Percentiles rank a stretch among this genome's conserved stretches.
These are phyloP conservation scores for Porites rus DNA, from an alignment of 92 coral and sea anemone species.

Conservation along the genomic window DNA sequence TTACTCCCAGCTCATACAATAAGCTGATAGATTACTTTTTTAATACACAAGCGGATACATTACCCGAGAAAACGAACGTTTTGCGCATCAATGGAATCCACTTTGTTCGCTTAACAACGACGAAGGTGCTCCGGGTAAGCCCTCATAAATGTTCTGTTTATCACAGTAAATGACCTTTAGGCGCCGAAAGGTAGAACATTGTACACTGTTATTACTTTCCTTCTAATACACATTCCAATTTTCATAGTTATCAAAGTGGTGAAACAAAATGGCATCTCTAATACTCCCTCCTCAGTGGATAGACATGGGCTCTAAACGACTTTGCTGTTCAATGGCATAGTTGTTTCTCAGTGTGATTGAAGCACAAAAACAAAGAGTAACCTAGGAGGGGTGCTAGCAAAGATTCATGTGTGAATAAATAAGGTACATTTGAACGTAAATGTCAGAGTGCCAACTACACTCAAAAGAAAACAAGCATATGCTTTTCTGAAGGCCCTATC, in stretches of 20 bases:
- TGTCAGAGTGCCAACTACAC: too few relatives aligned
- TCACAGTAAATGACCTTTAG: background rate
- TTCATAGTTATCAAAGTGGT: background rate
- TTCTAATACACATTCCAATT: too few relatives aligned
- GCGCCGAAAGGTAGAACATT: too few relatives aligned
- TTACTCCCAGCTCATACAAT: slow-evolving; percentile 38
- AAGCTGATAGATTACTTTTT: slow-evolving; percentile 13
- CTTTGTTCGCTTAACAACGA: background rate
- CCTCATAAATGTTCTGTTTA: background rate
- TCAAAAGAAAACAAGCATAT: too few relatives aligned
- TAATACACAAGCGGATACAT: background rate
- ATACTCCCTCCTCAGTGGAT: background rate
- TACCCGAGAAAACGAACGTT: background rate
- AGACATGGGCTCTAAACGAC: background rate
- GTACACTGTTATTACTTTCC: too few relatives aligned
- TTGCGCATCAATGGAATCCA: background rate
- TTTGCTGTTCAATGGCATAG: background rate
- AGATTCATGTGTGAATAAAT: background rate
- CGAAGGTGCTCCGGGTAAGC: slow-evolving; percentile 10
- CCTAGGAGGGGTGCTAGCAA: slow-evolving; percentile 11
- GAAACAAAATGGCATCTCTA: background rate
- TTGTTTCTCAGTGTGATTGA: slow-evolving; percentile 23
- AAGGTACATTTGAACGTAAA: background rate
- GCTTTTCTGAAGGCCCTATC: too few relatives aligned
- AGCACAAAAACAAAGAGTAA: slow-evolving; percentile 9